phyloP scores from a whole-genome alignment of 2,888 invertebrate genomes.

The Lasius fuliginosus region DNA sequence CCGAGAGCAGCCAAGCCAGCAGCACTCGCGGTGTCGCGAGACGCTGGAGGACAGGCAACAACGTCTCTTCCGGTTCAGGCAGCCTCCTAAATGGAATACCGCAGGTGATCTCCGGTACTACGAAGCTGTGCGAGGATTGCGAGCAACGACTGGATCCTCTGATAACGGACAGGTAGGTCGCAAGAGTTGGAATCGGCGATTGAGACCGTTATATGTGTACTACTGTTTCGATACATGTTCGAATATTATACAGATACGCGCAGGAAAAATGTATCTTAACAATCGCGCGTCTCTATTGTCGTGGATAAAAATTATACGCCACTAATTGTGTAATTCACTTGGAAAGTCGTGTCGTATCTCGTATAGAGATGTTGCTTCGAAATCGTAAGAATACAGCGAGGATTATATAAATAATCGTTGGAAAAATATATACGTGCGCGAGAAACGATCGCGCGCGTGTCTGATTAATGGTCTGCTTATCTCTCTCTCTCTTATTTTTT shows the following conservation, averaged over 20 bases:
- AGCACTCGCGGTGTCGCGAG: slow-evolving; percentile 88
- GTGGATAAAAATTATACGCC: background rate
- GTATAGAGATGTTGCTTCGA: background rate
- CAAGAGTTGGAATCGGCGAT: background rate
- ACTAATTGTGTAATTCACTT: background rate
- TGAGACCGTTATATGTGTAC: background rate
- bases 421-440: background rate
- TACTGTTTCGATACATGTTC: background rate
- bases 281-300: background rate
- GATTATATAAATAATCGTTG: background rate
- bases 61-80: slow-evolving; percentile 84
- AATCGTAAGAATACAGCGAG: background rate
- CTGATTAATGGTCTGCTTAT: slow-evolving; percentile 10
- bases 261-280: background rate
- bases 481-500: background rate
- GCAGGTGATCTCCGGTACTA: slow-evolving; percentile 85
- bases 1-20: slow-evolving; percentile 95
- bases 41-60: slow-evolving; percentile 82
- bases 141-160: slow-evolving; percentile 93
- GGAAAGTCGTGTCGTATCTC: background rate
- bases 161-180: slow-evolving; percentile 88
- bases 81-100: slow-evolving; percentile 88
- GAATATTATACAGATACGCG: slow-evolving; percentile 5
- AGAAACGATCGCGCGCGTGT: background rate
- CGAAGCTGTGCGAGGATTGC: slow-evolving; percentile 94